A percentile compares a stretch with the other conserved stretches of the same genome.
Conservation (phyloP, 2,888 invertebrate genomes). For the Sepiola atlantica region DNA sequence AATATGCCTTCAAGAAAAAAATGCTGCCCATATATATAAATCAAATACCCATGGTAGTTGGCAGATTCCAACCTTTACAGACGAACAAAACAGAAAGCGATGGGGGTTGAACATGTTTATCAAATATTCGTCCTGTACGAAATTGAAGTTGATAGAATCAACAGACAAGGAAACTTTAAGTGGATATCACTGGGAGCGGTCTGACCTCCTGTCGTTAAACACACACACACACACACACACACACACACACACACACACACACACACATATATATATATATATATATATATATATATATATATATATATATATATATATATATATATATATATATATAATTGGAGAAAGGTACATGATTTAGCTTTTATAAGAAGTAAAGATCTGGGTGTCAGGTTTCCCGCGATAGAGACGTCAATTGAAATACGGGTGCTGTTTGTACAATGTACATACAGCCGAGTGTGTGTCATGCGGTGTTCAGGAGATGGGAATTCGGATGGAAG, state of each 20-base stretch:
- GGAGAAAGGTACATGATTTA: not conserved
- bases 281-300: no score
- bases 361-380: not conserved
- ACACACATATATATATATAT: no score
- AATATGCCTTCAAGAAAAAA: no score
- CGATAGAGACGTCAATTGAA: not conserved
- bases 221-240: not conserved
- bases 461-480: not conserved
- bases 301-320: no score
- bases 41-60: no score
- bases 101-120: not conserved
- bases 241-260: no score
- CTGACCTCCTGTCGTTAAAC: not conserved
- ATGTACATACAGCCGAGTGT: not conserved
- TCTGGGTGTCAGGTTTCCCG: not conserved
- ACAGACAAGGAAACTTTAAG: not conserved
- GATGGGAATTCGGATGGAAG: not conserved
- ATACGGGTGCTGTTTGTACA: not conserved
- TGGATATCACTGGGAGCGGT: not conserved
- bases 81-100: not conserved
- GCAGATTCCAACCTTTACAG: no score
- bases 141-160: not conserved
- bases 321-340: not conserved
- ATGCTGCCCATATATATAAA: no score
- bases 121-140: not conserved